These are phyloP conservation scores for Neosilurus mollespiculum DNA, from an alignment of 2,797 vertebrate genomes.

Conservation along the genomic window DNA sequence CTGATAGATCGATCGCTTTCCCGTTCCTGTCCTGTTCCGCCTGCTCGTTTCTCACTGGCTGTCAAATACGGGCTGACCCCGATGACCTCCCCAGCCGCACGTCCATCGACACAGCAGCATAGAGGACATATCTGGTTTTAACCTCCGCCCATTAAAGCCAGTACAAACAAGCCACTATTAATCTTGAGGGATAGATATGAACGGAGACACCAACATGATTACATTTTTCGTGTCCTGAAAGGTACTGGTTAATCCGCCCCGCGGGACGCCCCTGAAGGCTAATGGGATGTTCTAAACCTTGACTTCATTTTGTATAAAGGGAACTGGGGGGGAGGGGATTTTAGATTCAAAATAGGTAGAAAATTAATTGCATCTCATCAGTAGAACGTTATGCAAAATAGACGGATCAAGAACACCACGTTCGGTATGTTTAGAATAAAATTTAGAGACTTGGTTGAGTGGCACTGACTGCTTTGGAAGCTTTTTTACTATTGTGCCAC, in stretches of 20 bases:
- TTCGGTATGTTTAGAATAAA: background rate
- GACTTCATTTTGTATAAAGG: conserved; percentile 26
- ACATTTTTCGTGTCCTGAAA: conserved; percentile 44
- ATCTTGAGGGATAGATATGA: conserved; percentile 25
- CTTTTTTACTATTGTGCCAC: too few species aligned
- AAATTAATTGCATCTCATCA: conserved; percentile 9
- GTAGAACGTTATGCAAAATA: background rate
- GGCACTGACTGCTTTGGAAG: background rate
- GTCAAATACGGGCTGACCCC: background rate
- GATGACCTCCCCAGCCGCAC: background rate
- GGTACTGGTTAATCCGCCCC: conserved; percentile 26
- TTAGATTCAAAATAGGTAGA: background rate
- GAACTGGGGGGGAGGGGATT: background rate
- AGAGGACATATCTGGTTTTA: conserved; percentile 15
- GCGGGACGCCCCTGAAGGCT: conserved; percentile 18
- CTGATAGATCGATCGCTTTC: background rate
- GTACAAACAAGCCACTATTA: conserved; percentile 28
- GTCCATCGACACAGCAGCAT: background rate
- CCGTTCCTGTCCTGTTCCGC: background rate
- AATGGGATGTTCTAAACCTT: conserved; percentile 37
- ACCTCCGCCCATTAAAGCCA: conserved; percentile 11
- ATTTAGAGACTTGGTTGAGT: background rate
- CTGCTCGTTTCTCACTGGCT: background rate
- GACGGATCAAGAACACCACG: background rate
- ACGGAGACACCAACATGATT: conserved; percentile 38